Conservation (phyloP, 2,113 vertebrate genomes). For the Hiodon alosoides region DNA sequence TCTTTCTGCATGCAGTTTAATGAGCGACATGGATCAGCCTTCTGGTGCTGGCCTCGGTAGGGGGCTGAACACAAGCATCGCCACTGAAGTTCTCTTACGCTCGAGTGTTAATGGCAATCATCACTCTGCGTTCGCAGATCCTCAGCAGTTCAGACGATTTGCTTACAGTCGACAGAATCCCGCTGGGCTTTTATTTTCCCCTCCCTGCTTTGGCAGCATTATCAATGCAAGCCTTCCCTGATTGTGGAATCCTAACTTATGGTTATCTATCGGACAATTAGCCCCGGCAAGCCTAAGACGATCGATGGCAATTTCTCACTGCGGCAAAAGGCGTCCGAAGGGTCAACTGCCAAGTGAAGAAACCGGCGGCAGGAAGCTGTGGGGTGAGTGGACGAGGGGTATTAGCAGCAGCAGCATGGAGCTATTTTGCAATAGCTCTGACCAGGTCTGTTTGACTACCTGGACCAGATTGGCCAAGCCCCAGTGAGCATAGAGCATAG, state of each 20-base stretch:
- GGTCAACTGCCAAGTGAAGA: too few species aligned
- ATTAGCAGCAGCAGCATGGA: too few species aligned
- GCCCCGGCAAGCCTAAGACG: background rate
- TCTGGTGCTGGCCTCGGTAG: background rate
- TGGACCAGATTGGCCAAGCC: too few species aligned
- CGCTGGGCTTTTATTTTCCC: background rate
- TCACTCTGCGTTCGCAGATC: background rate
- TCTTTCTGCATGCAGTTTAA: conserved; percentile 7
- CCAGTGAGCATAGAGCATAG: too few species aligned
- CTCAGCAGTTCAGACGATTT: background rate
- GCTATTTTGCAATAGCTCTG: too few species aligned
- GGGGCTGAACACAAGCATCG: background rate
- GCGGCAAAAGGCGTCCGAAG: too few species aligned
- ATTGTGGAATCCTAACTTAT: background rate
- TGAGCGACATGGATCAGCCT: background rate
- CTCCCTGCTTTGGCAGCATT: background rate
- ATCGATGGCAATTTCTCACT: background rate
- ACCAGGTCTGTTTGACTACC: too few species aligned
- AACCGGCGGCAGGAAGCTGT: too few species aligned
- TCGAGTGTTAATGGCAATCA: conserved; percentile 5
- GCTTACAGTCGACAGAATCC: background rate
- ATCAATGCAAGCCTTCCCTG: background rate
- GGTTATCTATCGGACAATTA: background rate
- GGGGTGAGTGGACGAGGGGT: too few species aligned
- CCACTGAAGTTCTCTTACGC: background rate